Percentiles rank a stretch among this genome's conserved stretches.
phyloP scores from a whole-genome alignment of 2,888 invertebrate genomes.

The Cephus sareptanus region DNA sequence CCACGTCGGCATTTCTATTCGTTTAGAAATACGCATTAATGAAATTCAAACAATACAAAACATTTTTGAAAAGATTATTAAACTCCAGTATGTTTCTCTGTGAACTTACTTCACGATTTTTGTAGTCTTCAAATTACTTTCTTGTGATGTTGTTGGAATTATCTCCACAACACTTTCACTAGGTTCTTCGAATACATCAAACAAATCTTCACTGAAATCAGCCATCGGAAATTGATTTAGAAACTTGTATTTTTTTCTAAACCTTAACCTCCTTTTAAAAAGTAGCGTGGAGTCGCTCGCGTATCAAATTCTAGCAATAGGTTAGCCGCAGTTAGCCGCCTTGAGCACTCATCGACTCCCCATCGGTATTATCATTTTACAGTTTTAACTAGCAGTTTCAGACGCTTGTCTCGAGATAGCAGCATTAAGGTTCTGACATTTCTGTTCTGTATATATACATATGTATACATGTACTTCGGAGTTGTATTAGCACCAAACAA shows the following conservation, averaged over 20 bases:
- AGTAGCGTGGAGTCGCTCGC: background rate
- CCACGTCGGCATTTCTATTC: constrained; percentile 24
- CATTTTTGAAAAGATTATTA: background rate
- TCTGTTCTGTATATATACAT: too few species aligned
- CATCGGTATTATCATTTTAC: background rate
- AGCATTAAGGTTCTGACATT: background rate
- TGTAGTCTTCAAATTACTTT: constrained; percentile 22
- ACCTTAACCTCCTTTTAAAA: background rate
- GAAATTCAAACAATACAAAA: background rate
- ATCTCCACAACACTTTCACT: constrained; percentile 45
- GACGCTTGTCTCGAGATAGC: background rate
- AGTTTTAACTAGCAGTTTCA: background rate
- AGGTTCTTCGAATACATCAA: constrained; percentile 62
- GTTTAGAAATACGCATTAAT: constrained; percentile 7
- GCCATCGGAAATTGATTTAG: constrained; percentile 44
- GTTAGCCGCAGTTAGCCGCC: background rate
- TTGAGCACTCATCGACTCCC: background rate
- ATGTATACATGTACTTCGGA: too few species aligned
- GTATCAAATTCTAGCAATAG: background rate
- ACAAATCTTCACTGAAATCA: constrained; percentile 60
- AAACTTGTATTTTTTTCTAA: background rate
- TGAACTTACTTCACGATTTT: constrained; percentile 26
- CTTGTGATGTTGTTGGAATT: constrained; percentile 28
- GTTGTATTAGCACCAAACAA: too few species aligned
- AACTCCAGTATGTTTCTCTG: background rate